These are phyloP conservation scores for Diglossa cyanea DNA, from an alignment of 2,797 vertebrate species.

Conservation along the genomic window DNA sequence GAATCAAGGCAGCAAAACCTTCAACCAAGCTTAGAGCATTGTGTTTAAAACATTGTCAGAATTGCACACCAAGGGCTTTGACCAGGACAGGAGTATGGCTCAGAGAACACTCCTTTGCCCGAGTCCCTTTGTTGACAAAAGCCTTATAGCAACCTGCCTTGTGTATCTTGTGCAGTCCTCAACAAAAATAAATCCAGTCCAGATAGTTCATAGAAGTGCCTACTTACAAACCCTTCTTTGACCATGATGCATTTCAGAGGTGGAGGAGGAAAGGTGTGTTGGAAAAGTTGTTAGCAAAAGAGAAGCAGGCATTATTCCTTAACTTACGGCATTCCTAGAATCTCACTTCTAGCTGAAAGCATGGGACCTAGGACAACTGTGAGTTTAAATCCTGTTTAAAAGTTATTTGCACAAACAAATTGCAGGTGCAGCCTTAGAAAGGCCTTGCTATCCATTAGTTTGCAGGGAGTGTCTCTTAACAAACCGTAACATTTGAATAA, in stretches of 20 bases:
- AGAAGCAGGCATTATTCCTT: neutral
- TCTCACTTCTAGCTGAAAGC: neutral
- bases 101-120: neutral
- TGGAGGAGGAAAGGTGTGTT: neutral
- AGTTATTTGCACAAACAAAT: neutral
- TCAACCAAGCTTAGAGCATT: neutral
- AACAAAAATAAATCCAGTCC: neutral
- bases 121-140: neutral
- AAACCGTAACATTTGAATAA: neutral
- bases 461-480: neutral
- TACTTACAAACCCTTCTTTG: neutral
- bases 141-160: neutral
- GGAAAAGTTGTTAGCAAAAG: constrained; percentile 7
- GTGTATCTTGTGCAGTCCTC: neutral
- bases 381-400: neutral
- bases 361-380: neutral
- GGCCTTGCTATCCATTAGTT: neutral
- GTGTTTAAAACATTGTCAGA: neutral
- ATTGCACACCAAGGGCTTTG: neutral
- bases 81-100: neutral
- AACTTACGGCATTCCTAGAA: neutral
- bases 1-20: neutral
- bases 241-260: neutral
- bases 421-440: neutral
- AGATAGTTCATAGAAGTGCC: neutral